phyloP scores from a whole-genome alignment of 64 coral and sea anemone genomes.

The Dendrophyllia cribrosa region DNA sequence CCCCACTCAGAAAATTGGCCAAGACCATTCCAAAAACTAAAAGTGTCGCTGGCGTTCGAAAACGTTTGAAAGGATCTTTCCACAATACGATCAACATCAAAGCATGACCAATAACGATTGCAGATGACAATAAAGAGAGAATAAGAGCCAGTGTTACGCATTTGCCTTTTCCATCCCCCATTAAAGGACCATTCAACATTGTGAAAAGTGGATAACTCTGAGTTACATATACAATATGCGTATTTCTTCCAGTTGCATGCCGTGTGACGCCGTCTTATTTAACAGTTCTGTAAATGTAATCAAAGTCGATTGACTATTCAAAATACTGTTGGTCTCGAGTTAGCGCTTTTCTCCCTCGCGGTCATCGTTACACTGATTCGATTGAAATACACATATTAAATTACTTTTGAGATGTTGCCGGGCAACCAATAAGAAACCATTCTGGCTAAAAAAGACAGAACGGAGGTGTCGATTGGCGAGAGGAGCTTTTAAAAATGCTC shows the following conservation, averaged over 20 bases:
- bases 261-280: too few species aligned
- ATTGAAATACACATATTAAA: too few species aligned
- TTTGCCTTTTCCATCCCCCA: not conserved
- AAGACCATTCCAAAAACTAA: conserved; percentile 40
- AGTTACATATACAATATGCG: not conserved
- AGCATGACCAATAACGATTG: conserved; percentile 12
- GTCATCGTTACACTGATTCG: too few species aligned
- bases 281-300: too few species aligned
- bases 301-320: too few species aligned
- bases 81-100: conserved; percentile 26
- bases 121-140: not conserved
- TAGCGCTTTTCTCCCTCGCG: too few species aligned
- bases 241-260: not conserved
- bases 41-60: not conserved
- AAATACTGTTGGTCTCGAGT: too few species aligned
- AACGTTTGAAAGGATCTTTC: conserved; percentile 44
- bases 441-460: too few species aligned
- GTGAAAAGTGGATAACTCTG: not conserved
- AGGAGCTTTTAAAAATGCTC: too few species aligned
- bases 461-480: too few species aligned
- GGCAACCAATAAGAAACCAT: too few species aligned
- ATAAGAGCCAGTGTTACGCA: not conserved
- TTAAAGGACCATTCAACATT: not conserved
- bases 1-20: conserved; percentile 12
- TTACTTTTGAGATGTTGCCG: too few species aligned